Conservation (phyloP, 2,113 vertebrate genomes). For the Procavia capensis region DNA sequence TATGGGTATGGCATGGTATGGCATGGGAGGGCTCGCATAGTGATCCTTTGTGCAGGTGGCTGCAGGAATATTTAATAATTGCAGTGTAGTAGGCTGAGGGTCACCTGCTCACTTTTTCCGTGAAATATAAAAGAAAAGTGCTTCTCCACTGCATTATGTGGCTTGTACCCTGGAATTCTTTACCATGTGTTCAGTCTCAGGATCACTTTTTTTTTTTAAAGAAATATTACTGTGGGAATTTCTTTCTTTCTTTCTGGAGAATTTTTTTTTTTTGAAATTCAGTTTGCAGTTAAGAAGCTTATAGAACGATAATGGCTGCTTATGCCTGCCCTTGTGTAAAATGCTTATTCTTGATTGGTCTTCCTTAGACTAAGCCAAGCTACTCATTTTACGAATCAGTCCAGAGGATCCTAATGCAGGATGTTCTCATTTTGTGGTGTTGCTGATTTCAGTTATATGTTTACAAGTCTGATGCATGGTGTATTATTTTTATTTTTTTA, state of each 20-base stretch:
- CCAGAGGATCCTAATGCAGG: neutral
- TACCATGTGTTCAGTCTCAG: conserved; percentile 14
- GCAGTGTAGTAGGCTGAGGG: neutral
- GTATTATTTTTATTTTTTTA: conserved; percentile 57
- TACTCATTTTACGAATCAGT: neutral
- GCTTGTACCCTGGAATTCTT: conserved; percentile 15
- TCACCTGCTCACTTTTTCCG: neutral
- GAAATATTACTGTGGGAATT: conserved; percentile 27
- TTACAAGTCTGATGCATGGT: conserved; percentile 71
- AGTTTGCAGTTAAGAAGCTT: conserved; percentile 15
- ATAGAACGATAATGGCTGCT: neutral
- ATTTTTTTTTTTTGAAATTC: conserved; percentile 40
- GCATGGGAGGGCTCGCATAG: conserved; percentile 10
- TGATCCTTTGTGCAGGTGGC: neutral
- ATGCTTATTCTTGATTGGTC: neutral
- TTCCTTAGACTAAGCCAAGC: neutral
- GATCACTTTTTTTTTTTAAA: neutral
- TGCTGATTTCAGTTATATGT: conserved; percentile 58
- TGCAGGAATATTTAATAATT: neutral
- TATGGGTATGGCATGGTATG: no score
- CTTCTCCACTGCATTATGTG: neutral
- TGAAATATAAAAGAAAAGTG: neutral
- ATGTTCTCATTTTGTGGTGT: conserved; percentile 29
- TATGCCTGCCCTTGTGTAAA: neutral
- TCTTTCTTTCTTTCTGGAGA: neutral